Evolutionary conservation across 2,888 invertebrate species (phyloP).

Genomic region (Spisula subtruncata): DNA sequence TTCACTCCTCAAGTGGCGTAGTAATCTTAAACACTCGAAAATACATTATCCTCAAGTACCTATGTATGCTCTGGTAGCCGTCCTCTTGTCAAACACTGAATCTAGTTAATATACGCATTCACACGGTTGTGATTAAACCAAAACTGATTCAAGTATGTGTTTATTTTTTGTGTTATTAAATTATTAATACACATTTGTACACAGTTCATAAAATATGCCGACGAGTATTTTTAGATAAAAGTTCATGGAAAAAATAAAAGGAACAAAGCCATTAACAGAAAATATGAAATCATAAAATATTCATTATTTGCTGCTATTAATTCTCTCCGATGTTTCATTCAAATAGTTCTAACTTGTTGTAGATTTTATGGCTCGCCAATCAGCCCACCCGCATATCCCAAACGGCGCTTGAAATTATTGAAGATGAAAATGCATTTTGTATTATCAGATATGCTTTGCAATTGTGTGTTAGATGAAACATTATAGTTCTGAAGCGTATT

Average conservation of each 20-base stretch:
- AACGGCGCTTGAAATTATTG: background rate
- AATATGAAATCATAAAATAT: background rate
- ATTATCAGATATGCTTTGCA: background rate
- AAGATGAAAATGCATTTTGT: background rate
- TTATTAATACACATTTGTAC: background rate
- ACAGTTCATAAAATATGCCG: background rate
- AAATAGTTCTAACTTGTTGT: background rate
- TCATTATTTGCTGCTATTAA: background rate
- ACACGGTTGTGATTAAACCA: background rate
- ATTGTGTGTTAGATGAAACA: too few relatives aligned
- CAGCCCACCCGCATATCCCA: background rate
- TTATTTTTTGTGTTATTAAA: constrained; percentile 12
- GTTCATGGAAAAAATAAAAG: too few relatives aligned
- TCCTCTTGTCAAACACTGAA: background rate
- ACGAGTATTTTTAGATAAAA: background rate
- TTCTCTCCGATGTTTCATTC: background rate
- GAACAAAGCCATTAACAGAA: background rate
- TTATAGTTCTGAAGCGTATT: too few relatives aligned
- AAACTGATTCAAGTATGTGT: background rate
- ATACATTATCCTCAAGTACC: constrained; percentile 40
- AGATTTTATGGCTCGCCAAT: background rate
- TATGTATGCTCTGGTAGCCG: constrained; percentile 27
- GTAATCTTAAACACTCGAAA: constrained; percentile 44
- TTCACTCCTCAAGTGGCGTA: constrained; percentile 38
- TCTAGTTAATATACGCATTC: constrained; percentile 6